Percentiles rank a stretch among this genome's conserved stretches.
phyloP scores from a whole-genome alignment of 2,113 vertebrate species.

The Ictalurus furcatus region DNA sequence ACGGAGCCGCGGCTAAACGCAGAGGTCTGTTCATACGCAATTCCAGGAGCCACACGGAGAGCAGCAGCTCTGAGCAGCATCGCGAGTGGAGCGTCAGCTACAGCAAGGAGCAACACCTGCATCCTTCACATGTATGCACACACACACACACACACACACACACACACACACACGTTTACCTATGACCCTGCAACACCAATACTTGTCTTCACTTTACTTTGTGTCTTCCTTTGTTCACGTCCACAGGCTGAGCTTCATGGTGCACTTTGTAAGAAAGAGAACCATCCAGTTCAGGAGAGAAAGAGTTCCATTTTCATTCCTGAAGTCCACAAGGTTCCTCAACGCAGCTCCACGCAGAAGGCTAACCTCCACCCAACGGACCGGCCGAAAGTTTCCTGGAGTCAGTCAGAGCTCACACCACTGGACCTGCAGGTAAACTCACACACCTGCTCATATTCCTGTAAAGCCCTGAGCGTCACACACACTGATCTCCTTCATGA shows the following conservation, averaged over 20 bases:
- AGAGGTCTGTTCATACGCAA: conserved; percentile 45
- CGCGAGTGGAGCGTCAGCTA: conserved; percentile 51
- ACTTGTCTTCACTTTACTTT: background rate
- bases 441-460: background rate
- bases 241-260: conserved; percentile 31
- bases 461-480: background rate
- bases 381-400: conserved; percentile 50
- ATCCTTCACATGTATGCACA: conserved; percentile 40
- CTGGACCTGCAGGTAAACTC: conserved; percentile 52
- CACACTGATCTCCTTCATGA: background rate
- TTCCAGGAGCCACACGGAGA: conserved; percentile 44
- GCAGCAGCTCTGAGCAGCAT: conserved; percentile 44
- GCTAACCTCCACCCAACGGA: conserved; percentile 8
- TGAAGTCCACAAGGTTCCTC: conserved; percentile 31
- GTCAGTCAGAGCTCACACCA: conserved; percentile 49
- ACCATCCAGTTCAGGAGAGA: conserved; percentile 33
- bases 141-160: conserved; percentile 3
- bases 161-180: background rate
- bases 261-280: conserved; percentile 34
- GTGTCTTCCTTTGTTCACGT: background rate
- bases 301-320: conserved; percentile 38
- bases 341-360: conserved; percentile 45
- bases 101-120: conserved; percentile 47
- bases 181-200: background rate
- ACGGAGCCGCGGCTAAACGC: conserved; percentile 40